Percentiles rank a stretch among this genome's conserved stretches.
These are phyloP conservation scores for Hyles vespertilio DNA, from an alignment of 1,140 invertebrate species.

Conservation along the genomic window DNA sequence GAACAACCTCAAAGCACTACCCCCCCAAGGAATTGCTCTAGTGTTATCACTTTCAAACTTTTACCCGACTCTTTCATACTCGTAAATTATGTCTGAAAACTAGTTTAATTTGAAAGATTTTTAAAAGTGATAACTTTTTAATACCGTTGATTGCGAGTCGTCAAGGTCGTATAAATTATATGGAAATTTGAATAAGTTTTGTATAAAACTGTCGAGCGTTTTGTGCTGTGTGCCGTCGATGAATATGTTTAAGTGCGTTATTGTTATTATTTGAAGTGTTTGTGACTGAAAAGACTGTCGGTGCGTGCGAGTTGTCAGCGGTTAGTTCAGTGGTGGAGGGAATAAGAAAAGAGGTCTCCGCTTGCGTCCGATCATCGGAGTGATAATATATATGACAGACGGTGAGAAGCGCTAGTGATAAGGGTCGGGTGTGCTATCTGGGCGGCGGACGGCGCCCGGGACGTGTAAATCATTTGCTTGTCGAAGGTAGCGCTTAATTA, in stretches of 20 bases:
- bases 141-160: neutral
- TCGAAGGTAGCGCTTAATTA: slow-evolving; percentile 37
- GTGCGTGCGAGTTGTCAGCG: slow-evolving; percentile 46
- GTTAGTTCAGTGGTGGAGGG: slow-evolving; percentile 53
- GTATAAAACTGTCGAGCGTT: neutral
- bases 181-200: neutral
- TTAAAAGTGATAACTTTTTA: slow-evolving; percentile 20
- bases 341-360: slow-evolving; percentile 55
- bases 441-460: slow-evolving; percentile 29
- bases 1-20: slow-evolving; percentile 51
- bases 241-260: slow-evolving; percentile 40
- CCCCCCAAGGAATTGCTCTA: slow-evolving; percentile 55
- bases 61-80: slow-evolving; percentile 5
- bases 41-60: slow-evolving; percentile 42
- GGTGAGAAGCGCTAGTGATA: slow-evolving; percentile 70
- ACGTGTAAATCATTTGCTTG: slow-evolving; percentile 34
- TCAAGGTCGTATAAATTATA: neutral
- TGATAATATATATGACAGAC: slow-evolving; percentile 74
- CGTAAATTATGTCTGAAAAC: too few species aligned
- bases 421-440: slow-evolving; percentile 61
- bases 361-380: slow-evolving; percentile 60
- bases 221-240: slow-evolving; percentile 2
- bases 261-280: slow-evolving; percentile 39
- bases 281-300: slow-evolving; percentile 51
- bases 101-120: slow-evolving; percentile 9